Percentiles rank a stretch among this genome's conserved stretches.
These are phyloP conservation scores for Zaprionus camerounensis DNA, from an alignment of 1,140 invertebrate species.

Conservation along the genomic window DNA sequence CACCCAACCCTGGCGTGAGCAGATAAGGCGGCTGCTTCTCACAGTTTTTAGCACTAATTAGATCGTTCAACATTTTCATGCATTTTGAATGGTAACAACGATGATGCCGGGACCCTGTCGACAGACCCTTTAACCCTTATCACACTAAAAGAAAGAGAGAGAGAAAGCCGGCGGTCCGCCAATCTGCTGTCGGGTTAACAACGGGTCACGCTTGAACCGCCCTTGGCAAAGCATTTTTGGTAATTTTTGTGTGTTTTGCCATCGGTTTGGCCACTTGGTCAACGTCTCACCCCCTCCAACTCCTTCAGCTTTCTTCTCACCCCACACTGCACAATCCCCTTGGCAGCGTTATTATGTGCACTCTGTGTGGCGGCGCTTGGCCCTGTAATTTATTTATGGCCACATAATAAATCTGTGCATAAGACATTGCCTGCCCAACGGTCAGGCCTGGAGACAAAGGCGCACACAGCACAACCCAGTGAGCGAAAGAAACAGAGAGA, in stretches of 20 bases:
- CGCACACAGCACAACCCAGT: background rate
- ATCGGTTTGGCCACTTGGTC: conserved; percentile 19
- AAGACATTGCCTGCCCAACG: conserved; percentile 63
- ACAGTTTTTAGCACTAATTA: conserved; percentile 59
- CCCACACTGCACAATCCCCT: background rate
- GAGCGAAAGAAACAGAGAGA: background rate
- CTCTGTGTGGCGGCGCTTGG: conserved; percentile 56
- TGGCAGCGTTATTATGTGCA: conserved; percentile 48
- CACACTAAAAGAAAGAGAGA: conserved; percentile 31
- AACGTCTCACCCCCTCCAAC: background rate
- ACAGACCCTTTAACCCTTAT: conserved; percentile 74
- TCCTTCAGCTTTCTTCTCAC: no score
- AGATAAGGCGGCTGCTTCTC: background rate
- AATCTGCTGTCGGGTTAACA: conserved; percentile 4
- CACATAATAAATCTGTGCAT: conserved; percentile 81
- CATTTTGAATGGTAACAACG: conserved; percentile 53
- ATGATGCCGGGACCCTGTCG: conserved; percentile 41
- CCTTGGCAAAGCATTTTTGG: conserved; percentile 36
- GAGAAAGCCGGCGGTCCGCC: background rate
- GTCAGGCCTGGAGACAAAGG: conserved; percentile 23
- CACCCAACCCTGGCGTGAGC: no score
- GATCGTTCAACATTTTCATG: conserved; percentile 69
- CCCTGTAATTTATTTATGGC: conserved; percentile 80
- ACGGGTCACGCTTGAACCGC: conserved; percentile 45
- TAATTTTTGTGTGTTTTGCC: conserved; percentile 23